Percentiles rank a stretch among this genome's conserved stretches.
phyloP scores from a whole-genome alignment of 2,113 vertebrate species.

The Psittacula cyanocephala region DNA sequence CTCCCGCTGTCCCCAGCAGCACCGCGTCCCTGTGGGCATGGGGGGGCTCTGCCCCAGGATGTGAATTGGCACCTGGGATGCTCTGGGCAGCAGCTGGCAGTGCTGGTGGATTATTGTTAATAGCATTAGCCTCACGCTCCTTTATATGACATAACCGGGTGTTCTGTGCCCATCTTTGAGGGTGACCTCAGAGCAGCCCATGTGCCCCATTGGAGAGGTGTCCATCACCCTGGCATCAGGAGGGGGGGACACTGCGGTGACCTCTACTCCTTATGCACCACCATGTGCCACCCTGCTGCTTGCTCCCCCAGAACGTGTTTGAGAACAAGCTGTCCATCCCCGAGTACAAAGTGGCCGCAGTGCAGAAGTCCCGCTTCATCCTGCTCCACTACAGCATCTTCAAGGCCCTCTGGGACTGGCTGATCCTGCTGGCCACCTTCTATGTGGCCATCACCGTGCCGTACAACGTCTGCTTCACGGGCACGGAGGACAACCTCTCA shows the following conservation, averaged over 20 bases:
- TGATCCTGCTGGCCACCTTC: slow-evolving; percentile 95
- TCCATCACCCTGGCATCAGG: neutral
- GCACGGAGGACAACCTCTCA: slow-evolving; percentile 77
- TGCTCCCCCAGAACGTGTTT: slow-evolving; percentile 83
- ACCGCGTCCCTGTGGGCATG: neutral
- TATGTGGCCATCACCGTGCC: slow-evolving; percentile 93
- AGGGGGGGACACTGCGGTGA: neutral
- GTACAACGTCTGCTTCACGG: slow-evolving; percentile 93
- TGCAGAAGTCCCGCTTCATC: slow-evolving; percentile 93
- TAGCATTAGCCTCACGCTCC: neutral
- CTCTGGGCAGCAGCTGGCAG: neutral
- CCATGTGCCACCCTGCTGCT: fast-evolving
- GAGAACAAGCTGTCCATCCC: slow-evolving; percentile 87
- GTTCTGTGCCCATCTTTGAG: neutral
- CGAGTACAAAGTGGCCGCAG: slow-evolving; percentile 93
- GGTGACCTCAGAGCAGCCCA: neutral
- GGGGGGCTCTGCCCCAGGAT: neutral
- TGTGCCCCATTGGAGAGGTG: neutral
- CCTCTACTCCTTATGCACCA: fast-evolving
- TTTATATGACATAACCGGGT: neutral
- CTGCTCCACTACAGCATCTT: slow-evolving; percentile 95
- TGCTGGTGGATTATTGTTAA: neutral
- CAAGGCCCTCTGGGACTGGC: slow-evolving; percentile 95
- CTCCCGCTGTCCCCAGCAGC: neutral
- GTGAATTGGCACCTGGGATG: neutral